Evolutionary conservation across 2,797 vertebrate species (phyloP).

Genomic region (Monodelphis domestica): DNA sequence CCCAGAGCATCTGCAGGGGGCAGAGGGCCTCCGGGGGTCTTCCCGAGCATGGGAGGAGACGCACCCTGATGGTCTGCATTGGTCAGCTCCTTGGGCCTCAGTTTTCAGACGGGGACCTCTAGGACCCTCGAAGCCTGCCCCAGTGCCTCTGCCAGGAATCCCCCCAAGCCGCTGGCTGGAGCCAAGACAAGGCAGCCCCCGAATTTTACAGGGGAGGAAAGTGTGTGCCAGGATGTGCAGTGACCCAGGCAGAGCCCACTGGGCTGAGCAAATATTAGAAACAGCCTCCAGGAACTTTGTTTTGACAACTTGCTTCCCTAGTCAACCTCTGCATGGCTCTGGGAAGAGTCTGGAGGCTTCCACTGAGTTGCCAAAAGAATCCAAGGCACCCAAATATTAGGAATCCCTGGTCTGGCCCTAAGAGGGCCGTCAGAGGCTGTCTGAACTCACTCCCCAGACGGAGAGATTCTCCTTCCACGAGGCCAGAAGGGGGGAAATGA

Average conservation of each 20-base stretch:
- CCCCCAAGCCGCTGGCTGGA: too few species aligned
- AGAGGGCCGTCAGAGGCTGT: neutral
- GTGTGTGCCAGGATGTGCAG: too few species aligned
- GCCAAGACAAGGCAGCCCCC: too few species aligned
- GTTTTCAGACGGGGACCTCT: neutral
- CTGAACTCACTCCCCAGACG: neutral
- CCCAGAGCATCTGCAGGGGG: too few species aligned
- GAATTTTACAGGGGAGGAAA: too few species aligned
- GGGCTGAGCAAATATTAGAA: neutral
- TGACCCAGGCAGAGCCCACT: neutral
- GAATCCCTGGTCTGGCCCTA: too few species aligned
- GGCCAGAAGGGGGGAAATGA: neutral
- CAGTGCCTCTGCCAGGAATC: too few species aligned
- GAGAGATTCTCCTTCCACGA: neutral
- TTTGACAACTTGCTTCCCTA: neutral
- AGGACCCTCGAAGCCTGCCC: neutral
- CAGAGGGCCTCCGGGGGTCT: too few species aligned
- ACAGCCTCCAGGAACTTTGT: neutral
- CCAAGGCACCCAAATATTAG: neutral
- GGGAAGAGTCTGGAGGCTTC: neutral
- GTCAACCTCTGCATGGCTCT: neutral
- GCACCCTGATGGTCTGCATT: too few species aligned
- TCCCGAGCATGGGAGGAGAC: too few species aligned
- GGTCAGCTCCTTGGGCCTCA: neutral
- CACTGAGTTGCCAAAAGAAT: neutral